phyloP scores from a whole-genome alignment of 1,140 invertebrate genomes.

The Cydia splendana region DNA sequence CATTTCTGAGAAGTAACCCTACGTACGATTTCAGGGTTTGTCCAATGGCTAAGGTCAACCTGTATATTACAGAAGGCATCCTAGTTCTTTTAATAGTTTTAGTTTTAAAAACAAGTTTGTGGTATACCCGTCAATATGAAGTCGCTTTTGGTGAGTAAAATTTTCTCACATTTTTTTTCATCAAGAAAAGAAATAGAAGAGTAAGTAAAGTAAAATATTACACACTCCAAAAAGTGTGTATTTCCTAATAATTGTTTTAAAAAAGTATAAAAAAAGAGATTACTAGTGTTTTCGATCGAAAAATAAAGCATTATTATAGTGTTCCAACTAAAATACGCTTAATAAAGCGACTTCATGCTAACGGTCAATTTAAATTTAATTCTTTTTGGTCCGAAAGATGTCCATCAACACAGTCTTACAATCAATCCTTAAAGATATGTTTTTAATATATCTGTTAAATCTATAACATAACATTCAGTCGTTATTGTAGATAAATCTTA shows the following conservation, averaged over 20 bases:
- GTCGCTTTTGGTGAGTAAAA: neutral
- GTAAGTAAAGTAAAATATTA: neutral
- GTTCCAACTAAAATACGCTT: neutral
- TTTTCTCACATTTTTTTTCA: conserved; percentile 4
- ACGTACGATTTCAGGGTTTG: no score
- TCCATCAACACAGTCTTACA: conserved; percentile 22
- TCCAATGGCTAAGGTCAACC: no score
- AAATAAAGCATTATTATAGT: conserved; percentile 8
- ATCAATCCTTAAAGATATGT: conserved; percentile 29
- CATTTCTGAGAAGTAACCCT: no score
- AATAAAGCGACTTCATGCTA: neutral
- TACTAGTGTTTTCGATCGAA: neutral
- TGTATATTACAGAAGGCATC: no score
- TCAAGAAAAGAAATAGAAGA: conserved; percentile 18
- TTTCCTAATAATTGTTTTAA: neutral
- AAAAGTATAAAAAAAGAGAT: neutral
- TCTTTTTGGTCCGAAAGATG: conserved; percentile 8
- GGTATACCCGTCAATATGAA: neutral
- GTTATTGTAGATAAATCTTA: conserved; percentile 24
- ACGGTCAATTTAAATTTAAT: conserved; percentile 5
- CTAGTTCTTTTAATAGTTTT: neutral
- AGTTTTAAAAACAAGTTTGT: neutral
- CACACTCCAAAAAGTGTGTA: no score
- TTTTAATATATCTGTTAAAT: conserved; percentile 15
- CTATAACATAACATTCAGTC: conserved; percentile 30